Percentiles rank a stretch among this genome's conserved stretches.
These are phyloP conservation scores for Meloidogyne chitwoodi DNA, from an alignment of 1,140 invertebrate genomes.

Conservation along the genomic window DNA sequence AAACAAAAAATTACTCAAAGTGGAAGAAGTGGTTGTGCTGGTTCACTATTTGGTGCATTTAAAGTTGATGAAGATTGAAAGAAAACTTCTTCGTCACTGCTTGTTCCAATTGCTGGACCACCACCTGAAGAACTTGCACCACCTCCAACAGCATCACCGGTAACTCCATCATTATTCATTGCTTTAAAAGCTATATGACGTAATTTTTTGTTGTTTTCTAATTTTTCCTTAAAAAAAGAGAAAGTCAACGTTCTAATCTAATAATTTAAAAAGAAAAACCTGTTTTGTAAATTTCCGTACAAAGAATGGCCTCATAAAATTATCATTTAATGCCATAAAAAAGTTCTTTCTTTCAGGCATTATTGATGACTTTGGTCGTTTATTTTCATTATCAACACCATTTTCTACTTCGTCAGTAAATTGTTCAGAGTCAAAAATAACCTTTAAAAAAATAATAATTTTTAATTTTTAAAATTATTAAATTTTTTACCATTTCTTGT, in stretches of 20 bases:
- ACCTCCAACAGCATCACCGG: background rate
- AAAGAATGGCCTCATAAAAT: slow-evolving; percentile 39
- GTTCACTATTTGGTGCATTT: slow-evolving; percentile 17
- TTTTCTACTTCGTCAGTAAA: slow-evolving; percentile 39
- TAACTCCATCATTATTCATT: slow-evolving; percentile 24
- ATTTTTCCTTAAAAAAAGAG: slow-evolving; percentile 35
- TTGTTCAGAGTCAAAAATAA: slow-evolving; percentile 36
- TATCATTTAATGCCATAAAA: slow-evolving; percentile 39
- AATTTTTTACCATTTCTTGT: slow-evolving; percentile 40
- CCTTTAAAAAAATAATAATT: slow-evolving; percentile 3
- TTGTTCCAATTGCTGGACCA: slow-evolving; percentile 1
- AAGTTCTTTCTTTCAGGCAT: slow-evolving; percentile 39
- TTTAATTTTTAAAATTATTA: background rate
- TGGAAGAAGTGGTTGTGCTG: slow-evolving; percentile 17
- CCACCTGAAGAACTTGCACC: slow-evolving; percentile 7
- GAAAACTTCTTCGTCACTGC: slow-evolving; percentile 19
- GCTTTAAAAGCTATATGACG: slow-evolving; percentile 42
- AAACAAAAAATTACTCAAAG: background rate
- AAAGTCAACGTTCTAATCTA: no score
- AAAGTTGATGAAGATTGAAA: slow-evolving; percentile 19
- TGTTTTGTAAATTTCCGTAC: slow-evolving; percentile 42
- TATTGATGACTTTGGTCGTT: slow-evolving; percentile 5
- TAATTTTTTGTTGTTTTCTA: slow-evolving; percentile 42
- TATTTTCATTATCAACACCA: slow-evolving; percentile 7
- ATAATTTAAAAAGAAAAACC: slow-evolving; percentile 13